Evolutionary conservation across 2,797 vertebrate genomes (phyloP).

Genomic region (Glyptemys insculpta): DNA sequence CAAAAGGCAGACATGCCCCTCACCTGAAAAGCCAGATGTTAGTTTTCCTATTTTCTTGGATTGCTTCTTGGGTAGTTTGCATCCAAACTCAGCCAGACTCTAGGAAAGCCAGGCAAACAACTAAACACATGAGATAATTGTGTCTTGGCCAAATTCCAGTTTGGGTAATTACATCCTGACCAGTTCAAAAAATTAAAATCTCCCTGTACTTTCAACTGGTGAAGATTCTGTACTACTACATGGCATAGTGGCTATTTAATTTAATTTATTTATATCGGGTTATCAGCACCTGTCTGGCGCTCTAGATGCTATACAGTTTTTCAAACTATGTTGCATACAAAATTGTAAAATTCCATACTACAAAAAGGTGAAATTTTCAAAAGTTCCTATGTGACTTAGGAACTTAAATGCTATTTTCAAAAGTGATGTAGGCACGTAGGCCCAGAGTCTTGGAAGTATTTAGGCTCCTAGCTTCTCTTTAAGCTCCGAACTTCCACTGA

Average conservation of each 20-base stretch:
- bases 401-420: neutral
- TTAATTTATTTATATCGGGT: neutral
- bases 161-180: neutral
- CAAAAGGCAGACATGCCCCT: neutral
- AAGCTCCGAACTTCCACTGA: too few relatives aligned
- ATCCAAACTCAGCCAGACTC: neutral
- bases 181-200: conserved; percentile 5
- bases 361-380: neutral
- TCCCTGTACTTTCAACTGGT: neutral
- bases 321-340: neutral
- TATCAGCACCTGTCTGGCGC: neutral
- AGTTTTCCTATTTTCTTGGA: neutral
- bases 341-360: neutral
- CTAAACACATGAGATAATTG: neutral
- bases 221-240: neutral
- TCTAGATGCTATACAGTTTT: neutral
- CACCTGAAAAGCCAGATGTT: neutral
- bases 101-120: neutral
- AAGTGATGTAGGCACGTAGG: too few relatives aligned
- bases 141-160: too few relatives aligned
- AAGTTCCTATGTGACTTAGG: neutral
- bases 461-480: too few relatives aligned
- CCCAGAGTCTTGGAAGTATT: too few relatives aligned
- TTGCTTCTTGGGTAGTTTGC: neutral
- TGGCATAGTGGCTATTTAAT: neutral